Percentiles rank a stretch among this genome's conserved stretches.
These are phyloP conservation scores for Macaca fascicularis DNA, from an alignment of 2,113 vertebrate genomes.

Conservation along the genomic window T2T-MFA8v1.1 NC_088384.1:98574501-98575000, in stretches of 20 bases:
- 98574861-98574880: neutral
- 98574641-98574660: neutral
- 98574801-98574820: neutral
- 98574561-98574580: neutral
- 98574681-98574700: neutral
- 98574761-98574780: neutral
- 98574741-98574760: neutral
- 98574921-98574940: too few relatives aligned
- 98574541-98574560: neutral
- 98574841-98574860: neutral
- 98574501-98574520: neutral
- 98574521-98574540: neutral
- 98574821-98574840: neutral
- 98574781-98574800: neutral
- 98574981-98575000: neutral
- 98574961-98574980: neutral
- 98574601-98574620: neutral
- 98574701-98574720: too few relatives aligned
- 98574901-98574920: accelerated
- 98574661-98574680: neutral
- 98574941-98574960: neutral
- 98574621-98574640: neutral
- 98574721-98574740: neutral
- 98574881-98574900: neutral
- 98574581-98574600: accelerated